Evolutionary conservation across 1,140 invertebrate species (phyloP), one percentile per base, ranked within the genome.

Genomic region (Lordiphosa mommai): DNA sequence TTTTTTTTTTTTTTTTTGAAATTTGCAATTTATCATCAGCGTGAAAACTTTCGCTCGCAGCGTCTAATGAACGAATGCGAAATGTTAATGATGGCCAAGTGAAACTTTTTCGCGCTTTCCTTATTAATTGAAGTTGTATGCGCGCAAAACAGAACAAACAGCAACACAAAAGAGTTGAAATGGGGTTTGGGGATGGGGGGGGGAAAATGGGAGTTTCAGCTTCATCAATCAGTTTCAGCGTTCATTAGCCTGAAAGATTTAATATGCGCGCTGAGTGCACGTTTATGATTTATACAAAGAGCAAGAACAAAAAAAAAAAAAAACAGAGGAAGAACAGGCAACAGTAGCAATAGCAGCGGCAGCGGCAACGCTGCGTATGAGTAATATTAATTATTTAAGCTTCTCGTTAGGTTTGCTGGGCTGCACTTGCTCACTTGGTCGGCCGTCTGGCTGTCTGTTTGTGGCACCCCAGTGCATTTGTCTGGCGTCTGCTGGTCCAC

Each of bases 341-440:
- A 12, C 23, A 33, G 12, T 8, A 41, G 30, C 30, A 37, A 53
- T 32, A 63, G 38, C 30, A 43, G 34, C 38, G 16, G 33, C 27
- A 40, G 16, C 12, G 30, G 33, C 66, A 71, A 58, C 65, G 9
- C 66, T 70, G 65, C 68, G 68, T 70, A 64, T 70, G 68, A 84
- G 77, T 65, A 76, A 84, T 84, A 84, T 84, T 84, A 77, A 84
- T 84, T 84, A 84, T 84, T 84, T 72, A 84, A 84, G 72, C 64
- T 53, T 53, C 77, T 84, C 77, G 77, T 84, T 84, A 84, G 72
- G 51, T 48, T 36, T 68, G 14, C 68, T 56, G 49, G 47, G 61
- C 48, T 70, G 64, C 66, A 63, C 38, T 23, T 67, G 73, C 51
- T 71, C 73, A 77, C 74, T 79, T 79, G 61, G 49, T 33, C 46